Base-by-base conservation (phyloP, 37 sponge, comb jelly and placozoan species). In the Corticium candelabrum region DNA sequence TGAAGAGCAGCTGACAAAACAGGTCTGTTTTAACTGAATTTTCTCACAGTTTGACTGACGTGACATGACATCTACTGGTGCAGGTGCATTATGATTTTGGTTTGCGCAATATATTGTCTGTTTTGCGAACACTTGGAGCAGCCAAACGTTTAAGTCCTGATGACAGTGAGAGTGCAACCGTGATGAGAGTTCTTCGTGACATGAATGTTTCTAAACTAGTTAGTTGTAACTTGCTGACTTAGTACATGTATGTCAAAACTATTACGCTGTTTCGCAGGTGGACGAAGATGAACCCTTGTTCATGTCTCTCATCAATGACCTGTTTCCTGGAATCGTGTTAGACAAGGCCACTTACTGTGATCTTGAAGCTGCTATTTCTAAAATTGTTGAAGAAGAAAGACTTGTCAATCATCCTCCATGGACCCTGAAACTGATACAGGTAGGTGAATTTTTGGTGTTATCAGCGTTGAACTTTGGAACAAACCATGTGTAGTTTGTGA, bases 201-300 rank as follows among this genome's bases (percentile, higher is more conserved):
- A 97, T 97, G 99, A 97, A 97, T 80, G 89, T 97, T 68, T 97
- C 99, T 76, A 97, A 97, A 71, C 87, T 97, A 71, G 87, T 98
- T 34, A 91, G 72, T 80, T n/a, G n/a, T n/a, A n/a, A n/a, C n/a
- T n/a, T n/a, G n/a, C n/a, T n/a, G n/a, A n/a, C n/a, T n/a, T n/a
- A n/a, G n/a, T n/a, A n/a, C n/a, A n/a, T 43, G 56, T 43, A 11
- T 43, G 56, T 43, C 11, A 11, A 5, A 43, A 43, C 56, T 11
- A 43, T 11, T 43, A 11, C 5, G 56, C 11, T 11, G 56, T 43
- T 5, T 43, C 56, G 56, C 56, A 43, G 56, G 94, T 97, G 3
- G 99, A 97, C 56, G 99, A 97, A 80, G 99, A 97, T 74, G 99
- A 97, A 74, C 99, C 99, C 30, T 89, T 97, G 57, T 97, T 97